These are phyloP conservation scores for Diabrotica virgifera DNA, from an alignment of 1,140 invertebrate genomes.

Conservation along the genomic window DNA sequence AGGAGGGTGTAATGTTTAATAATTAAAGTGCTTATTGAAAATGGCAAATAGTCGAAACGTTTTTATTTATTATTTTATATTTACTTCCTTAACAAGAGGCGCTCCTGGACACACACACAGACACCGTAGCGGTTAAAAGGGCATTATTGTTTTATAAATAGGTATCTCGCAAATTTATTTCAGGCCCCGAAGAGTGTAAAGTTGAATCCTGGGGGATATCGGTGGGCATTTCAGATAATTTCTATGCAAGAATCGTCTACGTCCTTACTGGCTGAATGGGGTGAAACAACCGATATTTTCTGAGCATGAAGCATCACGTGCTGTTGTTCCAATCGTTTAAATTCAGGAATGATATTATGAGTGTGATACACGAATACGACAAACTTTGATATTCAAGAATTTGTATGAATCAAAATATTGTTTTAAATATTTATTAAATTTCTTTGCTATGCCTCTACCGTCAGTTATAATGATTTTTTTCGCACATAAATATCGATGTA, in stretches of 20 bases:
- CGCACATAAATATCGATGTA: too few relatives aligned
- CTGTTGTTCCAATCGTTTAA: conserved; percentile 6
- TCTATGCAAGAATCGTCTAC: conserved; percentile 32
- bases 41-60: too few relatives aligned
- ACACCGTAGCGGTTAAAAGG: conserved; percentile 36
- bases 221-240: conserved; percentile 31
- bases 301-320: conserved; percentile 16
- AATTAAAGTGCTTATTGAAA: too few relatives aligned
- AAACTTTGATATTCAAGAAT: too few relatives aligned
- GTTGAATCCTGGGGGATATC: conserved; percentile 28
- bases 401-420: too few relatives aligned
- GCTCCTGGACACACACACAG: conserved; percentile 9
- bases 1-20: too few relatives aligned
- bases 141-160: conserved; percentile 40
- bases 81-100: neutral
- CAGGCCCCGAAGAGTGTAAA: conserved; percentile 31
- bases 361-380: too few relatives aligned
- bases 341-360: neutral
- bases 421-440: too few relatives aligned
- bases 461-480: too few relatives aligned
- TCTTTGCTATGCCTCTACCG: too few relatives aligned
- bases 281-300: conserved; percentile 33
- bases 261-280: conserved; percentile 29
- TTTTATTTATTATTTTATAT: too few relatives aligned
- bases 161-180: conserved; percentile 38